Evolutionary conservation across 2,888 invertebrate genomes (phyloP).

Genomic region (Blastobasis lacticolella): DNA sequence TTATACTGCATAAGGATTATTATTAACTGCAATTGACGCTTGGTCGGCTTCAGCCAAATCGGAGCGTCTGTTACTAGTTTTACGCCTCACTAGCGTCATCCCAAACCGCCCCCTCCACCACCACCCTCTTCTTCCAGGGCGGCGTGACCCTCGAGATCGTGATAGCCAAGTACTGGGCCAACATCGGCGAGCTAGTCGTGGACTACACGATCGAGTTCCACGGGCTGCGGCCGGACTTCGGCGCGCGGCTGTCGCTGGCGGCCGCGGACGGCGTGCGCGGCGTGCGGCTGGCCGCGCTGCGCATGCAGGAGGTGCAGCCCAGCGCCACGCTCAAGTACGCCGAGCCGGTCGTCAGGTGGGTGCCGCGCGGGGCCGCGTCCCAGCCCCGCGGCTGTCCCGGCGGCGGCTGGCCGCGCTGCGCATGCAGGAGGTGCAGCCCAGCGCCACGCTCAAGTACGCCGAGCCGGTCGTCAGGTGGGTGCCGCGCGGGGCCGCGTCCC

Average conservation of each 20-base stretch:
- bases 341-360: conserved; percentile 80
- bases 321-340: conserved; percentile 81
- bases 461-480: conserved; percentile 80
- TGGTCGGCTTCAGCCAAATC: too few relatives aligned
- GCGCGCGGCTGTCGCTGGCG: conserved; percentile 79
- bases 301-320: conserved; percentile 87
- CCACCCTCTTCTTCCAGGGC: conserved; percentile 56
- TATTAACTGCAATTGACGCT: too few relatives aligned
- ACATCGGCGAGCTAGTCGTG: conserved; percentile 83
- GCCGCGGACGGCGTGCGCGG: conserved; percentile 83
- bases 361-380: neutral
- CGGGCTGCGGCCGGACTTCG: conserved; percentile 83
- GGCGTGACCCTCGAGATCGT: conserved; percentile 89
- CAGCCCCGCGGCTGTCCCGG: conserved; percentile 23
- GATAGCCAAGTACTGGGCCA: conserved; percentile 96
- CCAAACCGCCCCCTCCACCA: neutral
- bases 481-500: too few relatives aligned
- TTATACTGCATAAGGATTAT: too few relatives aligned
- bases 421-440: conserved; percentile 86
- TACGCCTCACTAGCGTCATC: too few relatives aligned
- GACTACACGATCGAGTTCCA: conserved; percentile 87
- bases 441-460: conserved; percentile 81
- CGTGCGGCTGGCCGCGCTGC: conserved; percentile 80
- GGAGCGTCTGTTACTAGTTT: too few relatives aligned
- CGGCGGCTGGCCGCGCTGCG: conserved; percentile 79